Conservation (phyloP, 2,888 invertebrate genomes). For the Helleia helle region DNA sequence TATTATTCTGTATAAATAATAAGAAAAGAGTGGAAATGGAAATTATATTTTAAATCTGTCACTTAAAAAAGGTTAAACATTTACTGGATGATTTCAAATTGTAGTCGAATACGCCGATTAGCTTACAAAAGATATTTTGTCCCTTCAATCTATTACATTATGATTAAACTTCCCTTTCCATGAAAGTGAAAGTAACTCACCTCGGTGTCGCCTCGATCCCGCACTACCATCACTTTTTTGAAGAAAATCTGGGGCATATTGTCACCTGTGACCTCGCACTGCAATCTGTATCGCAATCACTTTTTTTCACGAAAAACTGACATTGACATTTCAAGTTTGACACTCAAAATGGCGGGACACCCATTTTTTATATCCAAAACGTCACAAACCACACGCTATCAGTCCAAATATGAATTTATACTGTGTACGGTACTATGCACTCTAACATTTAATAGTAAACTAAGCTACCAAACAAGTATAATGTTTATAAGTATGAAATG, state of each 20-base stretch:
- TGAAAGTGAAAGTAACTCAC: constrained; percentile 67
- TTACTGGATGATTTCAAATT: too few relatives aligned
- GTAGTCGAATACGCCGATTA: too few relatives aligned
- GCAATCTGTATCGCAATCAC: constrained; percentile 17
- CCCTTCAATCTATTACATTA: not conserved
- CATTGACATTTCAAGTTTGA: constrained; percentile 10
- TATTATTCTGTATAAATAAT: too few relatives aligned
- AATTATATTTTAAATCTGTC: too few relatives aligned
- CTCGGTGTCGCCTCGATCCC: constrained; percentile 60
- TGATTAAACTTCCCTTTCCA: constrained; percentile 6
- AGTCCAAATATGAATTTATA: not conserved
- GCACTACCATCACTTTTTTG: constrained; percentile 69
- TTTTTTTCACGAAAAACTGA: constrained; percentile 9
- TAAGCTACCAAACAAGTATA: constrained; percentile 57
- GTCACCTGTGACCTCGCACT: constrained; percentile 36
- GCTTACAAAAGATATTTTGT: not conserved
- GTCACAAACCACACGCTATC: not conserved
- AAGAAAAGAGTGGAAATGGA: too few relatives aligned
- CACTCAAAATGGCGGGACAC: constrained; percentile 13
- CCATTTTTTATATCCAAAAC: not conserved
- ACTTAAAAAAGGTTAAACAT: too few relatives aligned
- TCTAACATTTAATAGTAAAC: constrained; percentile 56
- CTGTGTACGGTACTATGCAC: constrained; percentile 46
- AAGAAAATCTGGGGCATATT: constrained; percentile 70
- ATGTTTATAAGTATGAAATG: constrained; percentile 65